Evolutionary conservation across 1,140 invertebrate genomes (phyloP).

Genomic region (Elymnias hypermnestra): DNA sequence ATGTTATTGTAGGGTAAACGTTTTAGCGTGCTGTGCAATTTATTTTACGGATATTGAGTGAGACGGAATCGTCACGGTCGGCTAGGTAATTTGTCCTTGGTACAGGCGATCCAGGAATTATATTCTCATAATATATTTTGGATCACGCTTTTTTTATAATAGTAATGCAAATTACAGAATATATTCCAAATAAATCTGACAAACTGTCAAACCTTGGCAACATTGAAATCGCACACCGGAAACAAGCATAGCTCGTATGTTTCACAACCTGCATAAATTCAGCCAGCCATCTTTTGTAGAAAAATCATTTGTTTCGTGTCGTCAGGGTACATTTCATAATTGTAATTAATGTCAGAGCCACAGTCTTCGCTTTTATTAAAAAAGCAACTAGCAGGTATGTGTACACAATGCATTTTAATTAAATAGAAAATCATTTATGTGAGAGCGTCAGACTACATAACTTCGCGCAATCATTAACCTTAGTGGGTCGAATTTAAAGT

Average conservation of each 20-base stretch:
- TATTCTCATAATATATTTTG: too few relatives aligned
- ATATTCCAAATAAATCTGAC: background rate
- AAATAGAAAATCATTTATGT: slow-evolving; percentile 36
- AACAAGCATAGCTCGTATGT: slow-evolving; percentile 72
- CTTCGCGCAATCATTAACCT: slow-evolving; percentile 68
- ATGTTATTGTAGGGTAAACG: too few relatives aligned
- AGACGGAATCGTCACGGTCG: too few relatives aligned
- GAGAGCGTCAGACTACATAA: slow-evolving; percentile 43
- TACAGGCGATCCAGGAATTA: too few relatives aligned
- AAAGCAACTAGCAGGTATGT: slow-evolving; percentile 95
- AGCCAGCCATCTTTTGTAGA: slow-evolving; percentile 79
- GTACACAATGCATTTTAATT: slow-evolving; percentile 20
- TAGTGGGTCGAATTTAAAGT: slow-evolving; percentile 55
- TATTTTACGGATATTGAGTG: too few relatives aligned
- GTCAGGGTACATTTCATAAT: slow-evolving; percentile 79
- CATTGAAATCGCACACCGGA: slow-evolving; percentile 45
- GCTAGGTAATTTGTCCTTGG: too few relatives aligned
- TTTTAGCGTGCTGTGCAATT: too few relatives aligned
- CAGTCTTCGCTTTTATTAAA: slow-evolving; percentile 95
- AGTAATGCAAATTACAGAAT: too few relatives aligned
- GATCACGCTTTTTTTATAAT: too few relatives aligned
- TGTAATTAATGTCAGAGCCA: slow-evolving; percentile 94
- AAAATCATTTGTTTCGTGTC: slow-evolving; percentile 79
- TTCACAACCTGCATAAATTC: slow-evolving; percentile 74
- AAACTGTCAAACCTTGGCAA: slow-evolving; percentile 35